Base-by-base conservation (phyloP, 2,797 vertebrate species). In the Natrix natrix region DNA sequence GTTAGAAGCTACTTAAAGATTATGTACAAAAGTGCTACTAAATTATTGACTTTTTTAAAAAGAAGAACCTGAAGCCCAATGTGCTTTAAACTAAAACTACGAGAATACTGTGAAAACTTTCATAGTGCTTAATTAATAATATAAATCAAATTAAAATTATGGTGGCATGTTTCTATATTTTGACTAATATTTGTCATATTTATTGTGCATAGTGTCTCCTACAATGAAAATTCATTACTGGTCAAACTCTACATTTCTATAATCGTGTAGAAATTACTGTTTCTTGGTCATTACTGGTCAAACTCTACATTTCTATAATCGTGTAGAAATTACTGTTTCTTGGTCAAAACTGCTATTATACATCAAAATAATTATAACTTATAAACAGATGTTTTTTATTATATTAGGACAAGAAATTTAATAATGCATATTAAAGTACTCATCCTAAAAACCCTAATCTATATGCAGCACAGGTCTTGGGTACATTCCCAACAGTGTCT, bases 1-100 rank as follows among this genome's bases (percentile, higher is more conserved):
- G 95, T 97, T 97, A 88, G 96, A 93, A 97, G 91, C 96, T 95
- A 96, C 93, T 97, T 97, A 97, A 97, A 97, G 96, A 97, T 96
- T 97, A 96, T 94, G 90, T 96, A 92, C 78, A 94, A 89, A 97
- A 97, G 91, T 95, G 96, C 97, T 97, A 96, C 91, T 96, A 59
- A 66, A 22, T 43, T 96, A 97, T 97, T 66, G 96, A 97, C 96
- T 96, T 89, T 78, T 86, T 55, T 1, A 90, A 83, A 96, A 94
- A 74, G 32, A 96, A 94, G 94, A 93, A 28, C 94, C 89, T 37
- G 7, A 96, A 96, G 94, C 88, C 28, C 43, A 54, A 92, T 93
- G 60, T 22, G 95, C 93, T 95, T 96, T 95, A 54, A 93, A 94
- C 93, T 92, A 4, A 56, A 56, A 74, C 95, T 94, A 95, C 22